Evolutionary conservation across 2,113 vertebrate genomes (phyloP).

Genomic region (Corythaixoides concolor): DNA sequence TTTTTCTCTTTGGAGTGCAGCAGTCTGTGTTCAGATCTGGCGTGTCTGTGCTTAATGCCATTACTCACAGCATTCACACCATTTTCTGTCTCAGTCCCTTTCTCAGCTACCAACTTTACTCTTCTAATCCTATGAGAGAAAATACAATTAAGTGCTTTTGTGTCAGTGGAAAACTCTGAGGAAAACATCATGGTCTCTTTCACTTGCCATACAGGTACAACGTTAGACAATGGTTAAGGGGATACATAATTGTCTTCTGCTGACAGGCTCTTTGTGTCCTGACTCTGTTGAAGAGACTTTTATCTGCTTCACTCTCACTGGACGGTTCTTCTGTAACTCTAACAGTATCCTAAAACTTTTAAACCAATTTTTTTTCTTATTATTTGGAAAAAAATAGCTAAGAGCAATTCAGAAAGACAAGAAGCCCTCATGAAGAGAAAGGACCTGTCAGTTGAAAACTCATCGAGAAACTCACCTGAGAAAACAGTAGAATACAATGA

Average conservation of each 20-base stretch:
- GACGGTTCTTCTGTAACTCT: not conserved
- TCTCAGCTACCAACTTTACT: slow-evolving; percentile 68
- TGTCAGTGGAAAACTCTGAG: not conserved
- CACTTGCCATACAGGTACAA: not conserved
- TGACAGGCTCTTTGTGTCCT: not conserved
- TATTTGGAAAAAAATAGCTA: not conserved
- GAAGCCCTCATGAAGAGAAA: not conserved
- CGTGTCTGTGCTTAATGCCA: slow-evolving; percentile 41
- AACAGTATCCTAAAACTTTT: not conserved
- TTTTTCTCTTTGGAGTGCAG: slow-evolving; percentile 63
- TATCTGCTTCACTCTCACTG: not conserved
- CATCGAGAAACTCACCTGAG: not conserved
- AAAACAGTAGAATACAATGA: not conserved
- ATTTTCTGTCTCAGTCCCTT: slow-evolving; percentile 66
- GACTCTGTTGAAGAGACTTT: not conserved
- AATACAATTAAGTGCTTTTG: not conserved
- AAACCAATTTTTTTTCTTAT: not conserved
- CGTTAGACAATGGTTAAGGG: not conserved
- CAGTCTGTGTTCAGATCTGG: slow-evolving; percentile 62
- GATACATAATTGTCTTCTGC: not conserved
- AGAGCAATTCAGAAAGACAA: not conserved
- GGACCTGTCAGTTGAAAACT: not conserved
- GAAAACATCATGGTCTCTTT: not conserved
- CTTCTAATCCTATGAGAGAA: slow-evolving; percentile 62
- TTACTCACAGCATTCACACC: slow-evolving; percentile 17